Evolutionary conservation across 2,888 invertebrate species (phyloP), one percentile per base, ranked within the genome.

Genomic region (Antitype chi): DNA sequence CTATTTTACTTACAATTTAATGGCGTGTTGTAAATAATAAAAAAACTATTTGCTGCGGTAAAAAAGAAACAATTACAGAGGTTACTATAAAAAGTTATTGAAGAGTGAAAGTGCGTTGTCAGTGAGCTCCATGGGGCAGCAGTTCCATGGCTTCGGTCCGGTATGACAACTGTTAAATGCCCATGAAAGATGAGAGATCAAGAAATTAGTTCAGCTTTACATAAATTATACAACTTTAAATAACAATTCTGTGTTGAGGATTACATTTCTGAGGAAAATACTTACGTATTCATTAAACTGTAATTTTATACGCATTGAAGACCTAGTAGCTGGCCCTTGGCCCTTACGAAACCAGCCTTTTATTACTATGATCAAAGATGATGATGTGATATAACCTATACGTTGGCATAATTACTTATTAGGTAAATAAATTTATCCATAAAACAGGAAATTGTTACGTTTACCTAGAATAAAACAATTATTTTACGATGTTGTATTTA

Each of bases 81-180:
- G 55, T 68, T 15, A 43, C 53, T 47, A 69, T 68, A 86, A 87
- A 85, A 78, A 76, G 59, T 43, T 66, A 75, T 73, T 59, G 60
- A 53, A 38, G n/a, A 76, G 85, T 82, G 85, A 85, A 85, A 85
- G 85, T 70, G 49, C 49, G 52, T 63, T 47, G 55, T 52, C 28
- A n/a, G 28, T 43, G 64, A 55, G 38, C 70, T 60, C 53, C 72
- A 82, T 74, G 74, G 79, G 69, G 60, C 83, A 71, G 70, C 69
- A 57, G 71, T 76, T 74, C 79, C 71, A 78, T 72, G 76, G 60
- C 63, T 75, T 66, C 74, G 70, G 43, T 43, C 66, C 81, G 73
- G 38, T 73, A 66, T 78, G 70, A 66, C 62, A 47, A 73, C 70
- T 62, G 70, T 73, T 73, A 75, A 87, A 79, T 73, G 53, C 52